Evolutionary conservation across 2,888 invertebrate genomes (phyloP).

Genomic region (Empis livida): DNA sequence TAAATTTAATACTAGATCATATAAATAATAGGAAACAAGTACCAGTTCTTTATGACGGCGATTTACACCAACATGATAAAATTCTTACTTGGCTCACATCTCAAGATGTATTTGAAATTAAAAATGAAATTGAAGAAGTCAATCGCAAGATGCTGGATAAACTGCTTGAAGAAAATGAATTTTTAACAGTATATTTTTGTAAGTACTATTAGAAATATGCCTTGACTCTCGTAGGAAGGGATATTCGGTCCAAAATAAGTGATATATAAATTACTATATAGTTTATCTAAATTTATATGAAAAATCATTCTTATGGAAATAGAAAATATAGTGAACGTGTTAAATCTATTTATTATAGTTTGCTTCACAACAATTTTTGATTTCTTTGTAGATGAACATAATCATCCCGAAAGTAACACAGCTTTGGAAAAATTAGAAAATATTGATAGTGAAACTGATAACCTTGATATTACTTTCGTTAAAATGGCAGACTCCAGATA

Average conservation of each 20-base stretch:
- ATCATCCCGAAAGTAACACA: constrained; percentile 65
- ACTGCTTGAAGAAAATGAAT: constrained; percentile 86
- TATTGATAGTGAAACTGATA: constrained; percentile 90
- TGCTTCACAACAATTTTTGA: too few relatives aligned
- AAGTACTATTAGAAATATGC: too few relatives aligned
- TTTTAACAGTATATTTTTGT: constrained; percentile 92
- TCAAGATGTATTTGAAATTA: constrained; percentile 88
- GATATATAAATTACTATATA: neutral
- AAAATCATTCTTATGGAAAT: too few relatives aligned
- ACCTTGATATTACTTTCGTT: constrained; percentile 85
- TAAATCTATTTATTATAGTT: too few relatives aligned
- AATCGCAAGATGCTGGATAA: constrained; percentile 95
- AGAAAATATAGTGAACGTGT: too few relatives aligned
- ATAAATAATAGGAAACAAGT: constrained; percentile 54
- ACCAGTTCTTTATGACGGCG: constrained; percentile 81
- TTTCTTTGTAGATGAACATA: constrained; percentile 57
- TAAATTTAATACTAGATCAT: too few relatives aligned
- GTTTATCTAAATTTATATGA: neutral
- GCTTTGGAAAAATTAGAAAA: constrained; percentile 79
- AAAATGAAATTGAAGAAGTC: constrained; percentile 94
- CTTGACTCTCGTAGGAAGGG: too few relatives aligned
- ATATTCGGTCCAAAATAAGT: too few relatives aligned
- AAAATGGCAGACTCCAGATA: constrained; percentile 87
- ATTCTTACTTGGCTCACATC: constrained; percentile 83
- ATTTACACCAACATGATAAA: constrained; percentile 73